Evolutionary conservation across 2,797 vertebrate species (phyloP).

Genomic region (Pygocentrus nattereri): DNA sequence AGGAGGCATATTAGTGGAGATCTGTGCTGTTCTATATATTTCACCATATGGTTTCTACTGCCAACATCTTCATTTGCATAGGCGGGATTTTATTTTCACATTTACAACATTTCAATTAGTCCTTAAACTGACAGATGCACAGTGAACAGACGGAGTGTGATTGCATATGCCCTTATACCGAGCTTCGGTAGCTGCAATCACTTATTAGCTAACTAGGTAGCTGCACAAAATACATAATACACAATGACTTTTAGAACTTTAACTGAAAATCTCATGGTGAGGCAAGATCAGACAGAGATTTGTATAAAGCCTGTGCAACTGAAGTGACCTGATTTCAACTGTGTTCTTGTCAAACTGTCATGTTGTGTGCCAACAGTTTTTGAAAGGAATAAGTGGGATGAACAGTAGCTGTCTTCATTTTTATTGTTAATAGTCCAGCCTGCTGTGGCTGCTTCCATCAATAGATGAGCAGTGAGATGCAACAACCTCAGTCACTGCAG

Average conservation of each 20-base stretch:
- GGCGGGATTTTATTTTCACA: constrained; percentile 3
- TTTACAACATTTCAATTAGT: constrained; percentile 7
- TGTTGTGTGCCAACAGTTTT: neutral
- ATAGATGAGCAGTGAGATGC: neutral
- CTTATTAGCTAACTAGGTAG: neutral
- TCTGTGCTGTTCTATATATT: neutral
- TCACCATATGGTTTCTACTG: neutral
- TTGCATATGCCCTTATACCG: neutral
- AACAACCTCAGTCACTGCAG: constrained; percentile 10
- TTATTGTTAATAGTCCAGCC: neutral
- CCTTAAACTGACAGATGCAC: neutral
- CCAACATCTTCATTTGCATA: neutral
- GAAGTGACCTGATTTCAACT: neutral
- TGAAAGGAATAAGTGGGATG: neutral
- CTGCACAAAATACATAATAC: neutral
- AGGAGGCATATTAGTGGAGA: neutral
- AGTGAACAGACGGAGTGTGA: neutral
- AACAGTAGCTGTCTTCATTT: neutral
- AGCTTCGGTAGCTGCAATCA: neutral
- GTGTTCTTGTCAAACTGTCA: neutral
- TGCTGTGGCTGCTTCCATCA: neutral
- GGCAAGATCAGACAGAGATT: neutral
- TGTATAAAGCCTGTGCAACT: neutral
- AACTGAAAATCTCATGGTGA: neutral
- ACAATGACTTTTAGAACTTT: neutral